These are phyloP conservation scores for Nomada ferruginata DNA, from an alignment of 2,888 invertebrate species.

Conservation along the genomic window DNA sequence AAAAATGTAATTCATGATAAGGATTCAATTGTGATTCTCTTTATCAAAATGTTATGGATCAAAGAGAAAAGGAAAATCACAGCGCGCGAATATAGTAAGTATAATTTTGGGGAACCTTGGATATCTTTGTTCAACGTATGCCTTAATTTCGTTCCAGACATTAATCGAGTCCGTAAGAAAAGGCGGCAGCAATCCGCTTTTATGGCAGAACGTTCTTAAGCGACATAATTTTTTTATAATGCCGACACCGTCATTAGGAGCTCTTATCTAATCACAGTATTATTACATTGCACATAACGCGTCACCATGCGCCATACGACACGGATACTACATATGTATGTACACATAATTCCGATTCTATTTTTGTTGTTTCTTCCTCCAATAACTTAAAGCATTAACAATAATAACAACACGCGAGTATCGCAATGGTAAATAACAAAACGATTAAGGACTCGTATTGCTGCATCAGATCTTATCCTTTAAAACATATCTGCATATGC, in stretches of 20 bases:
- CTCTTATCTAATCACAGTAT: constrained; percentile 53
- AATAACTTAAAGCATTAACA: neutral
- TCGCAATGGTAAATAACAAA: no score
- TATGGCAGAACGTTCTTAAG: neutral
- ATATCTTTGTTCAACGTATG: neutral
- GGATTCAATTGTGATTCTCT: constrained; percentile 10
- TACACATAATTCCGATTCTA: neutral
- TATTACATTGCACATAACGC: constrained; percentile 3
- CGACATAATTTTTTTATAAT: constrained; percentile 44
- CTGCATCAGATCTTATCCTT: no score
- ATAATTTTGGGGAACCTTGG: neutral
- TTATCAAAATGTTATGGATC: neutral
- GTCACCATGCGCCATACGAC: constrained; percentile 4
- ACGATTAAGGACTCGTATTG: no score
- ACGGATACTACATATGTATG: neutral
- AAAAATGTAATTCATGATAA: neutral
- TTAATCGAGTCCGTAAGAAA: neutral
- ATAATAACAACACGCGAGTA: neutral
- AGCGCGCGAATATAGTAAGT: neutral
- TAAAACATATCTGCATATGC: no score
- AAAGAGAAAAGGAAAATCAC: neutral
- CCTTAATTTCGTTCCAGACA: neutral
- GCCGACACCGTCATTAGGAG: constrained; percentile 2
- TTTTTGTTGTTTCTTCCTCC: neutral
- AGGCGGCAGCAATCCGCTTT: constrained; percentile 4